Percentiles rank a stretch among this genome's conserved stretches.
These are phyloP conservation scores for Holacanthella duospinosa DNA, from an alignment of 2,888 invertebrate species.

Conservation along the genomic window DNA sequence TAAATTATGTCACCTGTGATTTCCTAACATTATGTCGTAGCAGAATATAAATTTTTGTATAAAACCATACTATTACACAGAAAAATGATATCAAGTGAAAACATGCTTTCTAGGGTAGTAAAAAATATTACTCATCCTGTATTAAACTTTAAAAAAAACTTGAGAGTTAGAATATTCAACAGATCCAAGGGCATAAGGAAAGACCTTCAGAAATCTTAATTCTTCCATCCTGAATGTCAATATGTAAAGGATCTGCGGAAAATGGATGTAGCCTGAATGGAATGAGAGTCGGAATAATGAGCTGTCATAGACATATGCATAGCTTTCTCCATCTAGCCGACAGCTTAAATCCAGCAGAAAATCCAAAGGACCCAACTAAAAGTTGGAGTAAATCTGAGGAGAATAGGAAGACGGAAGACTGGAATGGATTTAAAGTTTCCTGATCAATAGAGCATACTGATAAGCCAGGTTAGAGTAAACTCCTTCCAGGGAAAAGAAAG, in stretches of 20 bases:
- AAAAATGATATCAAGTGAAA: too few species aligned
- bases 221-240: not conserved
- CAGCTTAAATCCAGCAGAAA: not conserved
- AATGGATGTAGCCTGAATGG: not conserved
- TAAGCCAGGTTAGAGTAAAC: not conserved
- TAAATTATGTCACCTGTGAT: too few species aligned
- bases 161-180: too few species aligned
- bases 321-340: not conserved
- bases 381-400: not conserved
- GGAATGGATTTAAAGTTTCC: slow-evolving; percentile 5
- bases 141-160: too few species aligned
- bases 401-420: not conserved
- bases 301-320: slow-evolving; percentile 8
- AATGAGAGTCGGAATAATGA: slow-evolving; percentile 10
- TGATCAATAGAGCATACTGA: slow-evolving; percentile 6
- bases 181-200: too few species aligned
- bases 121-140: too few species aligned
- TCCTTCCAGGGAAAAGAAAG: not conserved
- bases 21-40: too few species aligned
- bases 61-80: too few species aligned
- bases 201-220: not conserved
- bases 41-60: too few species aligned
- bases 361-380: not conserved
- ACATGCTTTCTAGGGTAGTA: too few species aligned
- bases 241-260: not conserved